These are phyloP conservation scores for Drosophila fuyamai DNA, from an alignment of 1,140 invertebrate species.

Conservation along the genomic window DNA sequence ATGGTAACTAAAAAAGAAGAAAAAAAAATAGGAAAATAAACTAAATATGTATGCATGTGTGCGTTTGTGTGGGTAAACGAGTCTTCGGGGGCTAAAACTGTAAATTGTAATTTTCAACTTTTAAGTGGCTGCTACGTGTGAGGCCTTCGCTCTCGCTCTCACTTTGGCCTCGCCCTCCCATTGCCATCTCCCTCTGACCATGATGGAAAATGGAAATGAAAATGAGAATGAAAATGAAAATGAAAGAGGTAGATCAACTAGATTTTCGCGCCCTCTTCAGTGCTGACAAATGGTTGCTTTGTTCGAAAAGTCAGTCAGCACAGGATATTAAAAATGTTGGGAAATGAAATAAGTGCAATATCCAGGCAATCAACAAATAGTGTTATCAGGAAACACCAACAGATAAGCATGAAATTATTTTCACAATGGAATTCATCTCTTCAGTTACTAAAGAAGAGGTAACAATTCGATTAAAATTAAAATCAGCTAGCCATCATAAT, in stretches of 20 bases:
- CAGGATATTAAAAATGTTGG: neutral
- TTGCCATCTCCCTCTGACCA: neutral
- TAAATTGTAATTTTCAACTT: slow-evolving; percentile 77
- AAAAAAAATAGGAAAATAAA: slow-evolving; percentile 15
- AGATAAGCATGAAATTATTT: neutral
- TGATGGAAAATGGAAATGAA: slow-evolving; percentile 28
- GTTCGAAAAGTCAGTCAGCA: slow-evolving; percentile 13
- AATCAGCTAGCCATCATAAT: too few species aligned
- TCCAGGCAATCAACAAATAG: neutral
- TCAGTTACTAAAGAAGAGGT: too few species aligned
- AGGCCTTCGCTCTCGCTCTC: slow-evolving; percentile 23
- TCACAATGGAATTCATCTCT: too few species aligned
- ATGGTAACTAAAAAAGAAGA: slow-evolving; percentile 58
- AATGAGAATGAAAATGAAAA: slow-evolving; percentile 17
- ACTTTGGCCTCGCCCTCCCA: neutral
- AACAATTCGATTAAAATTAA: too few species aligned
- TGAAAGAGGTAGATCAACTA: slow-evolving; percentile 19
- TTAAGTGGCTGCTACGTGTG: slow-evolving; percentile 68
- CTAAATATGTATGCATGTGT: slow-evolving; percentile 28
- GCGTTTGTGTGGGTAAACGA: slow-evolving; percentile 13
- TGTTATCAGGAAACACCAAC: neutral
- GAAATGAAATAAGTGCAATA: neutral
- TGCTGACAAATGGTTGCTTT: slow-evolving; percentile 33
- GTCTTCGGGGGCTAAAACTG: slow-evolving; percentile 48
- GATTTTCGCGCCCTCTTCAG: slow-evolving; percentile 12